Evolutionary conservation across 2,113 vertebrate species (phyloP), one percentile per base, ranked within the genome.

Genomic region (Desmodus rotundus): DNA sequence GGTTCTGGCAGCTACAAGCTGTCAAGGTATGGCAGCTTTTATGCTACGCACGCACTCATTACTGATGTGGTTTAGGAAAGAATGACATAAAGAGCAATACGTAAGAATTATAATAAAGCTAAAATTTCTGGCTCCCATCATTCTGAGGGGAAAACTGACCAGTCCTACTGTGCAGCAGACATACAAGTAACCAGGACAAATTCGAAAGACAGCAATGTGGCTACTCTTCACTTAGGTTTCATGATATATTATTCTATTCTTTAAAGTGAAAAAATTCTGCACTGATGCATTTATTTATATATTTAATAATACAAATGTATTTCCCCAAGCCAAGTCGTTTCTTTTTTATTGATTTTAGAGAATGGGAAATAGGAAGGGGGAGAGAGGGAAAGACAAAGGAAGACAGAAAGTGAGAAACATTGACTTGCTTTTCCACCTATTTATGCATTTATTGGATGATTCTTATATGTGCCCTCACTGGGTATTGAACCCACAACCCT

Each of bases 251-350:
- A 33, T 31, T 61, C 28, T 9, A 33, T 85, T 87, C 63, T 88
- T 93, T 73, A 61, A 87, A 67, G 20, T 73, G 20, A 4, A 50
- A 38, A 84, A 68, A 12, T 83, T 73, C 28, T 73, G 22, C 1
- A 36, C 3, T n/a, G n/a, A 83, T 45, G 12, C 11, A 52, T 26
- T 50, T 56, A 93, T 68, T 91, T 77, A 77, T 74, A 78, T 78
- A 77, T 85, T 84, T 74, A 78, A 91, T 73, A 91, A 91, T n/a
- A 89, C 19, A 95, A 91, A 52, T 24, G 38, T 4, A 91, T 77
- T 89, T 72, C 9, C 43, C 38, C 73, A 70, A 93, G 26, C 8
- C 58, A 89, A 26, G 7, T 54, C n/a, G 12, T 63, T 31, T 63
- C 26, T 31, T 63, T 58, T 63, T 63, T 63, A 31, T 31, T 31